phyloP scores from a whole-genome alignment of 2,888 invertebrate species.

The Nomada ruficornis region DNA sequence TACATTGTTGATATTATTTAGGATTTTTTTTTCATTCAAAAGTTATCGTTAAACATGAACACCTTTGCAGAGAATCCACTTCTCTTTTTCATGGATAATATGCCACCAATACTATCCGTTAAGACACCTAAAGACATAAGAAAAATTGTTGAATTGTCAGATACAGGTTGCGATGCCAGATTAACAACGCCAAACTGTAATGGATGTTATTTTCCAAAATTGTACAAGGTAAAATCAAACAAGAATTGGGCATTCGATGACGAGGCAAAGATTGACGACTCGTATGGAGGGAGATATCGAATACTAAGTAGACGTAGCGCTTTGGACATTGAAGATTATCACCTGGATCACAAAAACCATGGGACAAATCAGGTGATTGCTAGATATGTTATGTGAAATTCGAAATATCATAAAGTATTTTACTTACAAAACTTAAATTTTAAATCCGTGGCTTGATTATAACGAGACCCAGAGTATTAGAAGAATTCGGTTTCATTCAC shows the following conservation, averaged over 20 bases:
- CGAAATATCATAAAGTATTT: not conserved
- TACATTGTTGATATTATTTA: not conserved
- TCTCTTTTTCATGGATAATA: slow-evolving; percentile 66
- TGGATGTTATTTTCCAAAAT: not conserved
- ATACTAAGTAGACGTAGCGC: not conserved
- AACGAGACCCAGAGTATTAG: no score
- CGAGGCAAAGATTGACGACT: not conserved
- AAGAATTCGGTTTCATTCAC: no score
- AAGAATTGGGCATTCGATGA: not conserved
- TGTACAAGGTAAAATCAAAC: not conserved
- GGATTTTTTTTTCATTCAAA: not conserved
- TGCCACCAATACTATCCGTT: slow-evolving; percentile 38
- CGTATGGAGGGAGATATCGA: not conserved
- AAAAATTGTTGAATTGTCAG: slow-evolving; percentile 61
- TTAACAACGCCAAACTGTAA: not conserved
- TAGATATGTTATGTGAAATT: not conserved
- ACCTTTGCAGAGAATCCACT: slow-evolving; percentile 62
- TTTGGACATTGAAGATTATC: not conserved
- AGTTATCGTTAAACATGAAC: slow-evolving; percentile 48
- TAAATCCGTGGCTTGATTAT: no score
- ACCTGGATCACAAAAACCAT: not conserved
- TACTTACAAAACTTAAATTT: not conserved
- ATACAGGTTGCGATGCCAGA: slow-evolving; percentile 63
- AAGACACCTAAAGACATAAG: slow-evolving; percentile 11
- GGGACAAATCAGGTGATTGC: slow-evolving; percentile 22